These are phyloP conservation scores for Varanus komodoensis DNA, from an alignment of 2,113 vertebrate genomes.

Conservation along the genomic window DNA sequence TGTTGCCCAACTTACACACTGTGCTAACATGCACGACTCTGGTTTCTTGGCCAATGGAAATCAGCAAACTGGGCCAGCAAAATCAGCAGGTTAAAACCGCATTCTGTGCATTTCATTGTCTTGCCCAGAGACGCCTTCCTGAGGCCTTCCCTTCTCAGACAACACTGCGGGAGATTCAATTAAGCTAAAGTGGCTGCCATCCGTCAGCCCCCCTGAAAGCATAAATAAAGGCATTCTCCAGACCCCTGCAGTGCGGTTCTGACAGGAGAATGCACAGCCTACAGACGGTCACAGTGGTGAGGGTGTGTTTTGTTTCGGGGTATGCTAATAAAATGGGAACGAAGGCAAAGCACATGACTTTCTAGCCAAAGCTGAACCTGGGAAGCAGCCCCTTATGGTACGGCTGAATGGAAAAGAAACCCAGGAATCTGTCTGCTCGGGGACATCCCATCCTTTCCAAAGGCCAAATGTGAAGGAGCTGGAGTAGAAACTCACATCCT, in stretches of 20 bases:
- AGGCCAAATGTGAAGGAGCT: background rate
- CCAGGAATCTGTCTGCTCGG: background rate
- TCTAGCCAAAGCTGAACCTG: fast-evolving
- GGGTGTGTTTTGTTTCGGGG: background rate
- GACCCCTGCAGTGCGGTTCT: background rate
- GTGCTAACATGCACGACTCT: background rate
- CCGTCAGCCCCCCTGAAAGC: background rate
- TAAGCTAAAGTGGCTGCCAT: conserved; percentile 8
- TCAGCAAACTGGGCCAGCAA: background rate
- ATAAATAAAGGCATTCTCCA: background rate
- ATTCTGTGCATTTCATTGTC: background rate
- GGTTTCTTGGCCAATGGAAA: background rate
- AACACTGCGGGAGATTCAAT: conserved; percentile 8
- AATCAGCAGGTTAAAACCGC: background rate
- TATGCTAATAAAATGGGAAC: conserved; percentile 9
- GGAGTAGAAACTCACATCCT: background rate
- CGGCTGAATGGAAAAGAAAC: fast-evolving
- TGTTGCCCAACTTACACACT: no score
- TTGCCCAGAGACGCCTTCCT: background rate
- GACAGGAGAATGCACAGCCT: background rate
- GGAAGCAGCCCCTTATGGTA: background rate
- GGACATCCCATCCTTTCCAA: background rate
- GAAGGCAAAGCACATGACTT: background rate
- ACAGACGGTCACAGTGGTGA: background rate
- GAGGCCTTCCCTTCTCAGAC: conserved; percentile 11